Evolutionary conservation across 2,113 vertebrate species (phyloP).

Genomic region (Nannospalax galili): DNA sequence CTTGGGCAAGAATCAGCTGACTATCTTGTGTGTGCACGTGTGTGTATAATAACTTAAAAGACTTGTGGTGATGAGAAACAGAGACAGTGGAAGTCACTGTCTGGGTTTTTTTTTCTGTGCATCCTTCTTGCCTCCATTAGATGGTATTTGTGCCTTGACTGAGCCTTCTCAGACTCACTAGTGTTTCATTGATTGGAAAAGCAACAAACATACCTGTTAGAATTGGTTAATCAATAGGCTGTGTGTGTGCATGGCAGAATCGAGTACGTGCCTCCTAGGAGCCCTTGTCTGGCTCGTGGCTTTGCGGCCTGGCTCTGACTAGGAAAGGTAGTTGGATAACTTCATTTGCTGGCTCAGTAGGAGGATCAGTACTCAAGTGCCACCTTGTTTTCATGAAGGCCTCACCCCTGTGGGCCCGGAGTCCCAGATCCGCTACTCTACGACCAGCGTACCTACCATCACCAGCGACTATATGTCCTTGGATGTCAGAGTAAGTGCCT

Average conservation of each 20-base stretch:
- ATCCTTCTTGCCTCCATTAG: neutral
- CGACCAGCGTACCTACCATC: slow-evolving; percentile 54
- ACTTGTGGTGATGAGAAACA: neutral
- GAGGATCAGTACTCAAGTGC: neutral
- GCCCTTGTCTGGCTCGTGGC: neutral
- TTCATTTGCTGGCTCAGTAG: neutral
- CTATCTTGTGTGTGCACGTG: neutral
- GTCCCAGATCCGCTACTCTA: slow-evolving; percentile 75
- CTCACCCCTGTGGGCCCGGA: slow-evolving; percentile 71
- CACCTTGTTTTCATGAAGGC: slow-evolving; percentile 48
- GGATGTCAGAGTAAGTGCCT: slow-evolving; percentile 72
- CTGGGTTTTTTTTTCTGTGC: neutral
- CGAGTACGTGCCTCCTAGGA: neutral
- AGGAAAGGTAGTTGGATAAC: neutral
- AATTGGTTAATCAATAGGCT: neutral
- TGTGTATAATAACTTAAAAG: neutral
- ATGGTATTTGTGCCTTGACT: neutral
- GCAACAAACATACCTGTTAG: neutral
- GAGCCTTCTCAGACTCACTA: neutral
- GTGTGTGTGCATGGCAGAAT: neutral
- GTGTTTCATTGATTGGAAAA: neutral
- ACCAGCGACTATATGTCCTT: slow-evolving; percentile 76
- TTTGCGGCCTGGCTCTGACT: neutral
- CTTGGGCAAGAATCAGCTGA: neutral
- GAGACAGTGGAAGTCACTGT: neutral